Conservation (phyloP, 2,888 invertebrate species). For the Rosalia funebris region DNA sequence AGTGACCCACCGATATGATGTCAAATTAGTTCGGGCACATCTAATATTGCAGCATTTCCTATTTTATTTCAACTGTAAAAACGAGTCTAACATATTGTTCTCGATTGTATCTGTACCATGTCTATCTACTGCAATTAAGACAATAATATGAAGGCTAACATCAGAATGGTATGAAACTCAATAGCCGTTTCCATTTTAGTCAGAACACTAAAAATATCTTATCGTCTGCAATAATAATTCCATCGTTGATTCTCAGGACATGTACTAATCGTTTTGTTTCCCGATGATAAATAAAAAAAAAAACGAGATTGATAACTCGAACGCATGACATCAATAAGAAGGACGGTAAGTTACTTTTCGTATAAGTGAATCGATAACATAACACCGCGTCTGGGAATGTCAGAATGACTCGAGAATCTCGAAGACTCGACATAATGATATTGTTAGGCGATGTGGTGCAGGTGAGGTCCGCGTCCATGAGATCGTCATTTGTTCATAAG, state of each 20-base stretch:
- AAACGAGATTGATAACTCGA: constrained; percentile 38
- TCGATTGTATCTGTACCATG: too few species aligned
- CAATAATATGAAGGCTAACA: constrained; percentile 4
- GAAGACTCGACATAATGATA: constrained; percentile 26
- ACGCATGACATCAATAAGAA: constrained; percentile 35
- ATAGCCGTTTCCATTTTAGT: constrained; percentile 28
- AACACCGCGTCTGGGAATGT: constrained; percentile 46
- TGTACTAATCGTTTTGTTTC: constrained; percentile 38
- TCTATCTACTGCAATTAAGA: constrained; percentile 22
- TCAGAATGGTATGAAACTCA: constrained; percentile 3
- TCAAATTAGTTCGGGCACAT: too few species aligned
- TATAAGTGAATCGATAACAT: constrained; percentile 46
- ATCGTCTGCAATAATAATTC: constrained; percentile 39
- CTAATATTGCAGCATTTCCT: too few species aligned
- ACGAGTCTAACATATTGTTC: too few species aligned
- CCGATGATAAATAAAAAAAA: constrained; percentile 26
- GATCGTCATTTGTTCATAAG: constrained; percentile 18
- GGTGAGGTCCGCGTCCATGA: constrained; percentile 13
- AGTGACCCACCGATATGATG: too few species aligned
- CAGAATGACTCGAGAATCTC: constrained; percentile 37
- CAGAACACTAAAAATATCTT: constrained; percentile 38
- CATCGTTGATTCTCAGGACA: constrained; percentile 36
- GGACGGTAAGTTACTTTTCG: constrained; percentile 39
- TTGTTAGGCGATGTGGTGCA: constrained; percentile 20
- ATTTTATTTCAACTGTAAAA: too few species aligned